Percentiles rank a stretch among this genome's conserved stretches.
phyloP scores from a whole-genome alignment of 2,797 vertebrate species.

The Acanthornis magna region DNA sequence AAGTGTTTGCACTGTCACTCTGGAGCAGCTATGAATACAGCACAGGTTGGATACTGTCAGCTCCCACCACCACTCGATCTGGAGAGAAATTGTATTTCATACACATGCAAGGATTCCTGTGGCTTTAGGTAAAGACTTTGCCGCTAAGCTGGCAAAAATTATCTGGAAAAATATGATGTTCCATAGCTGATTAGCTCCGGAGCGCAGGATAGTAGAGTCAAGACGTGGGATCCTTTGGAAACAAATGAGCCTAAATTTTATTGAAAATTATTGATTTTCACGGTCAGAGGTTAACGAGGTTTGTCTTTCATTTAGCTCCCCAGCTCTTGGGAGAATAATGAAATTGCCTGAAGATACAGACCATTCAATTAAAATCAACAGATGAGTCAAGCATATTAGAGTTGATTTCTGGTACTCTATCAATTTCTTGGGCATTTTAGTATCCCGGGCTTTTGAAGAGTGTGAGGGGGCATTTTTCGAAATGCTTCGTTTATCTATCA shows the following conservation, averaged over 20 bases:
- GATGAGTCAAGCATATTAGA: not conserved
- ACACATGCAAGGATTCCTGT: not conserved
- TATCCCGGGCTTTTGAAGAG: conserved; percentile 18
- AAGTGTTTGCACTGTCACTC: not conserved
- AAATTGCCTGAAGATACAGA: conserved; percentile 62
- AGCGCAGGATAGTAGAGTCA: not conserved
- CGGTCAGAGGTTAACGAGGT: conserved; percentile 83
- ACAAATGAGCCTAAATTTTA: conserved; percentile 84
- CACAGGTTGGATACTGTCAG: not conserved
- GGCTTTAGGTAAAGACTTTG: not conserved
- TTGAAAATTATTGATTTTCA: conserved; percentile 83
- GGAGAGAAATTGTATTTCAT: not conserved
- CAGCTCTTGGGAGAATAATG: conserved; percentile 58
- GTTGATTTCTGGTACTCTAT: not conserved
- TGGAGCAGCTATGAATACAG: not conserved
- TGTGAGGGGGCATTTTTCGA: not conserved
- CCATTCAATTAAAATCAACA: conserved; percentile 69
- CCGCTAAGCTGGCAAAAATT: not conserved
- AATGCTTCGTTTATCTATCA: not conserved
- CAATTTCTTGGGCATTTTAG: not conserved
- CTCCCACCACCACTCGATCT: not conserved
- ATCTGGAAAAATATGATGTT: not conserved
- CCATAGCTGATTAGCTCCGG: not conserved
- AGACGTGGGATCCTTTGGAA: conserved; percentile 76
- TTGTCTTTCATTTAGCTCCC: conserved; percentile 74